Percentiles rank a stretch among this genome's conserved stretches.
These are phyloP conservation scores for Agrypnia vestita DNA, from an alignment of 1,140 invertebrate species.

Conservation along the genomic window DNA sequence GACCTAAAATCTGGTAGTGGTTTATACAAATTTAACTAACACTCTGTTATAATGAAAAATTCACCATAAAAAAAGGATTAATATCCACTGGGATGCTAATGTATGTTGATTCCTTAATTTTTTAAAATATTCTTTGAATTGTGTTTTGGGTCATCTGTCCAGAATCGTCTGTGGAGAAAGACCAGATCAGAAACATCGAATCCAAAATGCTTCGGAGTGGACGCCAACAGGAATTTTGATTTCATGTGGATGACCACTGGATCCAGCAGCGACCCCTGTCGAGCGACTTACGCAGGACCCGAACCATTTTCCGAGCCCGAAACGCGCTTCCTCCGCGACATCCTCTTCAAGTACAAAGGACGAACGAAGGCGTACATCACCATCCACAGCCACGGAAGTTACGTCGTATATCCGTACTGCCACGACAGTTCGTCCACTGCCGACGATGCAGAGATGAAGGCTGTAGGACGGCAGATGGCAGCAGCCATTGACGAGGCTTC, in stretches of 20 bases:
- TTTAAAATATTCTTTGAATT: too few species aligned
- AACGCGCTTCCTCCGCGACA: constrained; percentile 71
- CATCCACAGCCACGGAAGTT: constrained; percentile 80
- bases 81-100: too few species aligned
- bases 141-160: too few species aligned
- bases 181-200: constrained; percentile 60
- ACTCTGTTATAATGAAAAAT: too few species aligned
- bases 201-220: constrained; percentile 73
- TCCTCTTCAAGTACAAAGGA: constrained; percentile 65
- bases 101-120: too few species aligned
- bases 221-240: constrained; percentile 77
- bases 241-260: constrained; percentile 72
- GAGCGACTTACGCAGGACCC: constrained; percentile 81
- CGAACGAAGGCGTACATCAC: constrained; percentile 73
- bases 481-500: constrained; percentile 68
- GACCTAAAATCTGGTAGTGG: too few species aligned
- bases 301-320: constrained; percentile 79
- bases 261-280: constrained; percentile 75
- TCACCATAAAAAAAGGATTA: too few species aligned
- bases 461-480: constrained; percentile 66
- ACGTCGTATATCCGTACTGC: constrained; percentile 77
- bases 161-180: constrained; percentile 67
- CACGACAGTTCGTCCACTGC: constrained; percentile 71
- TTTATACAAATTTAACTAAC: too few species aligned
- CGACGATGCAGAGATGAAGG: constrained; percentile 70